phyloP scores from a whole-genome alignment of 2,113 vertebrate genomes.

The Rhinolophus sinicus region DNA sequence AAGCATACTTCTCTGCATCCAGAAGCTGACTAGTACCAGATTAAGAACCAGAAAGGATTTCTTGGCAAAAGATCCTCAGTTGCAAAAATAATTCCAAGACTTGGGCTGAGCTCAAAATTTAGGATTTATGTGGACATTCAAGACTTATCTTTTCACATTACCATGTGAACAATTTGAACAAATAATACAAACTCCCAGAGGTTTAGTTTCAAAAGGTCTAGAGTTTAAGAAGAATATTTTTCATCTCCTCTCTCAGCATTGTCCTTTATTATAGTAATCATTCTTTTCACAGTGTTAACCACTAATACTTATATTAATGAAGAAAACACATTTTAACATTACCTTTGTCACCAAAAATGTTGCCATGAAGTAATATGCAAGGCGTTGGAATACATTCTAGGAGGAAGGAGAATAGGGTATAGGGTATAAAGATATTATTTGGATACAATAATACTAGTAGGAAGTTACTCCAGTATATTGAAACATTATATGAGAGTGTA shows the following conservation, averaged over 20 bases:
- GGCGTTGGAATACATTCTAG: neutral
- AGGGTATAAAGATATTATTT: neutral
- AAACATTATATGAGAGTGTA: neutral
- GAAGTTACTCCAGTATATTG: neutral
- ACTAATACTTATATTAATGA: neutral
- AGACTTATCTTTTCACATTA: slow-evolving; percentile 60
- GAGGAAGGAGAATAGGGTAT: neutral
- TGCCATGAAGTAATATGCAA: slow-evolving; percentile 4
- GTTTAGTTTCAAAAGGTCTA: slow-evolving; percentile 19
- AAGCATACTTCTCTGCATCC: slow-evolving; percentile 42
- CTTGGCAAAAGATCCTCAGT: slow-evolving; percentile 62
- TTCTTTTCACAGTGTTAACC: neutral
- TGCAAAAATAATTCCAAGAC: slow-evolving; percentile 65
- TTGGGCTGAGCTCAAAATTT: slow-evolving; percentile 64
- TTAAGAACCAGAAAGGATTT: slow-evolving; percentile 66
- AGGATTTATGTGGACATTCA: slow-evolving; percentile 59
- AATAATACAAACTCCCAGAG: slow-evolving; percentile 35
- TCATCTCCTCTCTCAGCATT: neutral
- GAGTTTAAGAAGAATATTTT: slow-evolving; percentile 44
- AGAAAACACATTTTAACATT: neutral
- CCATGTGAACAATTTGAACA: slow-evolving; percentile 45
- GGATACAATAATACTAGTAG: neutral
- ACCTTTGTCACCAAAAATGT: neutral
- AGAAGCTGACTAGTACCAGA: slow-evolving; percentile 60
- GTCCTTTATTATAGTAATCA: neutral